Percentiles rank a stretch among this genome's conserved stretches.
Conservation (phyloP, 2,113 vertebrate genomes). For the Plestiodon gilberti region DNA sequence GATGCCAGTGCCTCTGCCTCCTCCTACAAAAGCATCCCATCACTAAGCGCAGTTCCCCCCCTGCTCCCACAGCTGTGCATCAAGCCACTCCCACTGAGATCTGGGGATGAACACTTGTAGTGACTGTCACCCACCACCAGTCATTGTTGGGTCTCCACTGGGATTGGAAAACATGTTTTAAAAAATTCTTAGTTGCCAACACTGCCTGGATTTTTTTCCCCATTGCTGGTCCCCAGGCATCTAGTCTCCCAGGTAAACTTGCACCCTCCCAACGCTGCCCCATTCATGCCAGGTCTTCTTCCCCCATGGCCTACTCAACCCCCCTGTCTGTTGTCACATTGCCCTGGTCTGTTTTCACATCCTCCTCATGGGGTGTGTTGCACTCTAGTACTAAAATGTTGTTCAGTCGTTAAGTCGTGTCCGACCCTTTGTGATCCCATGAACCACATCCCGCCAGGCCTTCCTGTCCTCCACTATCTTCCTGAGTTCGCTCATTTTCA, state of each 20-base stretch:
- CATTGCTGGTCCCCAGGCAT: background rate
- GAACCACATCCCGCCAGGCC: too few relatives aligned
- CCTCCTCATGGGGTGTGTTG: background rate
- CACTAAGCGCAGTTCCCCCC: background rate
- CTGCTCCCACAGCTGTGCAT: background rate
- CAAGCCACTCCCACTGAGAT: too few relatives aligned
- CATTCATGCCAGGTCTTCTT: background rate
- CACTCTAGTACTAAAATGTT: background rate
- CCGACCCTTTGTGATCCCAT: too few relatives aligned
- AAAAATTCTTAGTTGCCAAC: background rate
- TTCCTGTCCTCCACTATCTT: too few relatives aligned
- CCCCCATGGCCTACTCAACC: background rate
- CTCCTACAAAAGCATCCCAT: background rate
- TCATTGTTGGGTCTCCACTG: background rate
- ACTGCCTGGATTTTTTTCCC: background rate
- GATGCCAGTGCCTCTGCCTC: background rate
- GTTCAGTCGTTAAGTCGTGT: too few relatives aligned
- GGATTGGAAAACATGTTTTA: background rate
- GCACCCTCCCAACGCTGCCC: background rate
- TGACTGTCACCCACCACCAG: background rate
- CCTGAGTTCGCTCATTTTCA: too few relatives aligned
- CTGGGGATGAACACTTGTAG: background rate
- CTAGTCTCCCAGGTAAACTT: background rate
- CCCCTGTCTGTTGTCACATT: background rate
- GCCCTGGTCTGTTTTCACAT: background rate